Base-by-base conservation (phyloP, 64 coral and sea anemone species). In the Pocillopora verrucosa region DNA sequence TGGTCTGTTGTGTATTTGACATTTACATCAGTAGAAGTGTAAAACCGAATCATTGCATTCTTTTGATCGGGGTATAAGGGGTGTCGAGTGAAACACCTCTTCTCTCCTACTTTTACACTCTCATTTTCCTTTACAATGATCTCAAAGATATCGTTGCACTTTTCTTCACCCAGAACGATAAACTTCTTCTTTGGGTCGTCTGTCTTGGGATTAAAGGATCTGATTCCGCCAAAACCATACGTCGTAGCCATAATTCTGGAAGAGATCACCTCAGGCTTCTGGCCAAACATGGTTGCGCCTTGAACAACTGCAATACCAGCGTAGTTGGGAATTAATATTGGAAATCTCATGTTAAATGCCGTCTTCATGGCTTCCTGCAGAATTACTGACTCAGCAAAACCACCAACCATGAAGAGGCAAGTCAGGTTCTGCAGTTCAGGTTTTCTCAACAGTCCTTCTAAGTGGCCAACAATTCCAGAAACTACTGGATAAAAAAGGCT, bases 231-330 rank as follows among this genome's bases (percentile, higher is more conserved):
- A 70, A 69, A 86, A 13, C 82, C 65, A 36, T 86, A 86, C 4
- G 82, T 86, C 1, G 82, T 86, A 9, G 61, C 38, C 65, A 86
- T 72, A 22, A 86, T 35, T 26, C 82, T 36, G 0, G 82, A 86
- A 25, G 56, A 30, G 25, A 86, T 45, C 6, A 86, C 56, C 20
- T 22, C 11, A 3, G 82, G 82, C 20, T 69, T 65, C 4, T 69
- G 61, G 22, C 62, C 82, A 37, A 69, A 85, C 82, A 85, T 85
- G 13, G 69, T 69, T 15, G 82, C 82, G 22, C 82, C 61, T 69
- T 85, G 82, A 3, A 85, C 82, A 41, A 85, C 82, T 70, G 82
- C 82, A n/a, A 85, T 85, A 34, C 82, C 69, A 34, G 82, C 62
- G 38, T 69, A 85, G 38, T 85, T 85, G 10, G 82, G 82, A 36